Evolutionary conservation across 2,888 invertebrate species (phyloP).

Genomic region (Lasioglossum vierecki): DNA sequence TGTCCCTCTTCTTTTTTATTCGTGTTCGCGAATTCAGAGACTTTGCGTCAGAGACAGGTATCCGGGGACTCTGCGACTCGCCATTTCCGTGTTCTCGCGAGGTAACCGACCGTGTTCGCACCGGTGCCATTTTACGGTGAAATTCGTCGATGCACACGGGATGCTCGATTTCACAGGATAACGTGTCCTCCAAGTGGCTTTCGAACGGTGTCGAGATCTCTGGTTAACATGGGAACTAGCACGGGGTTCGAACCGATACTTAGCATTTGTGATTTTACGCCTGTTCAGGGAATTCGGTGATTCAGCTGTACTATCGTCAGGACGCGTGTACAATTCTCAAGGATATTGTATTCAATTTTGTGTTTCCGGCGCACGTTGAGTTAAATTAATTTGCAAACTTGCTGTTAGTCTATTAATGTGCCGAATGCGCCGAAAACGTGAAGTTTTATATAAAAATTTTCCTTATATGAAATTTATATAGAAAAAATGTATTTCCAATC

Average conservation of each 20-base stretch:
- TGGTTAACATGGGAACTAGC: background rate
- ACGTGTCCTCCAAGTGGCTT: background rate
- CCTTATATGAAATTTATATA: too few species aligned
- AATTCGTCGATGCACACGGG: background rate
- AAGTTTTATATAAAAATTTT: too few species aligned
- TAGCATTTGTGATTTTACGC: background rate
- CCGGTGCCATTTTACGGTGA: background rate
- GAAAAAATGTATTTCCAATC: too few species aligned
- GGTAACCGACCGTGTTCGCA: slow-evolving; percentile 2
- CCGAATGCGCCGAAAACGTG: too few species aligned
- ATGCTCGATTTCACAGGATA: background rate
- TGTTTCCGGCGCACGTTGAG: too few species aligned
- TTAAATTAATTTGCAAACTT: too few species aligned
- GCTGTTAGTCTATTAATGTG: too few species aligned
- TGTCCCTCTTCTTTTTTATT: background rate
- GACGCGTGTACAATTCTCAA: too few species aligned
- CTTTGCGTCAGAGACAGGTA: background rate
- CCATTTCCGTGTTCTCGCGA: slow-evolving; percentile 6
- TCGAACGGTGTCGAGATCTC: background rate
- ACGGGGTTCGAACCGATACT: background rate
- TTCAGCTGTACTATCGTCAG: background rate
- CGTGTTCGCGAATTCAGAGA: slow-evolving; percentile 1
- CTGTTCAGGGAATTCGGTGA: background rate
- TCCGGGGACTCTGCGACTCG: background rate
- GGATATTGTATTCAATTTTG: too few species aligned